Percentiles rank a stretch among this genome's conserved stretches.
Conservation (phyloP, 2,888 invertebrate species). For the Drosophila borborema region DNA sequence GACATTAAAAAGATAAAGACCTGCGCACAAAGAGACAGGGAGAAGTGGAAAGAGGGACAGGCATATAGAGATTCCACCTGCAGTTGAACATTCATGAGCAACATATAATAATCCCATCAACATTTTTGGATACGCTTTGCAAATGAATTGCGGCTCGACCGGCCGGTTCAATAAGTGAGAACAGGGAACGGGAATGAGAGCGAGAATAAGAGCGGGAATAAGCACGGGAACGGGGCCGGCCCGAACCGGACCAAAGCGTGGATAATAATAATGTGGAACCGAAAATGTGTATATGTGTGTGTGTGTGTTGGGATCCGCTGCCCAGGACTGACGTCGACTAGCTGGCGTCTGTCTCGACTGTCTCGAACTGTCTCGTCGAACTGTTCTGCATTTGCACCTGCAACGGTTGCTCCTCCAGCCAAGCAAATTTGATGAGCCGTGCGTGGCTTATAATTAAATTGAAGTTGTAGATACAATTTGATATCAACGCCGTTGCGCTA, state of each 20-base stretch:
- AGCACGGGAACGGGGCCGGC: conserved; percentile 25
- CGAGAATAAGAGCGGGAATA: conserved; percentile 22
- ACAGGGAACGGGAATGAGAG: conserved; percentile 8
- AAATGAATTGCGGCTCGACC: conserved; percentile 70
- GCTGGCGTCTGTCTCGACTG: conserved; percentile 18
- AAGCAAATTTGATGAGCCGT: conserved; percentile 72
- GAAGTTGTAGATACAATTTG: conserved; percentile 76
- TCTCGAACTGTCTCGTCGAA: conserved; percentile 9
- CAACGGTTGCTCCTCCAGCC: conserved; percentile 51
- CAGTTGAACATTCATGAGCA: conserved; percentile 57
- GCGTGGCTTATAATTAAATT: conserved; percentile 77
- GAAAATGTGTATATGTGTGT: conserved; percentile 64
- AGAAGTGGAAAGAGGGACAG: background rate
- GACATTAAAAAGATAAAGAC: conserved; percentile 76
- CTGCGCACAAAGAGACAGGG: conserved; percentile 29
- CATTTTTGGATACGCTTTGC: conserved; percentile 82
- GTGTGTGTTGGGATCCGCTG: conserved; percentile 62
- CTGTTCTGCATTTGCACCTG: conserved; percentile 77
- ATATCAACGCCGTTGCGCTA: conserved; percentile 65
- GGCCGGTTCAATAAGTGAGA: conserved; percentile 46
- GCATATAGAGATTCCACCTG: conserved; percentile 58
- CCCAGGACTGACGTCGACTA: conserved; percentile 52
- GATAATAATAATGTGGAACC: conserved; percentile 81
- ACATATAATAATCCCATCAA: conserved; percentile 82
- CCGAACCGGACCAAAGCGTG: conserved; percentile 56